Conservation (phyloP, 2,113 vertebrate species). For the Larimichthys polyactis region DNA sequence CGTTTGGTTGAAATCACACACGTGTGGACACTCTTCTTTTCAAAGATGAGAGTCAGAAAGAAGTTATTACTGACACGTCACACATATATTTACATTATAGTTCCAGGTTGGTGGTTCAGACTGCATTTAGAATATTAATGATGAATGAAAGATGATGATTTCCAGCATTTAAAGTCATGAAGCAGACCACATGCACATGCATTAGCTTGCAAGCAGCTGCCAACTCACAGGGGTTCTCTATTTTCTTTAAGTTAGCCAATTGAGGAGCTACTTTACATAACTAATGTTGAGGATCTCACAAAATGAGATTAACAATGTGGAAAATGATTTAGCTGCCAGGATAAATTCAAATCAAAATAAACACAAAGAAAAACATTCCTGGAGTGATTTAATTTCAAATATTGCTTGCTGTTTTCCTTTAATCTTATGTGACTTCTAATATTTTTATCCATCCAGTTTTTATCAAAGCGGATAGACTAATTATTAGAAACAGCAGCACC, state of each 20-base stretch:
- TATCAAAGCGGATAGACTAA: not conserved
- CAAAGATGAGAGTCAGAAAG: not conserved
- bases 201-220: slow-evolving; percentile 13
- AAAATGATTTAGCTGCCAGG: not conserved
- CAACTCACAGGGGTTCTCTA: not conserved
- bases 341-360: not conserved
- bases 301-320: not conserved
- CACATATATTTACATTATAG: not conserved
- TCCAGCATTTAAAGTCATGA: not conserved
- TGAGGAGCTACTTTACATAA: slow-evolving; percentile 4
- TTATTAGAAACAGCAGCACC: not conserved
- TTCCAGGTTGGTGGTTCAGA: not conserved
- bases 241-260: not conserved
- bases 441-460: not conserved
- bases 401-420: not conserved
- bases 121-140: not conserved
- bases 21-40: not conserved
- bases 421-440: not conserved
- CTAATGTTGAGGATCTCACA: slow-evolving; percentile 21
- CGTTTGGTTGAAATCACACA: slow-evolving; percentile 23
- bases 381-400: not conserved
- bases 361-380: not conserved
- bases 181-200: not conserved
- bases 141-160: not conserved
- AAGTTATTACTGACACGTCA: not conserved